phyloP scores from a whole-genome alignment of 1,140 invertebrate genomes.

The Pachyrhynchus sulphureomaculatus region DNA sequence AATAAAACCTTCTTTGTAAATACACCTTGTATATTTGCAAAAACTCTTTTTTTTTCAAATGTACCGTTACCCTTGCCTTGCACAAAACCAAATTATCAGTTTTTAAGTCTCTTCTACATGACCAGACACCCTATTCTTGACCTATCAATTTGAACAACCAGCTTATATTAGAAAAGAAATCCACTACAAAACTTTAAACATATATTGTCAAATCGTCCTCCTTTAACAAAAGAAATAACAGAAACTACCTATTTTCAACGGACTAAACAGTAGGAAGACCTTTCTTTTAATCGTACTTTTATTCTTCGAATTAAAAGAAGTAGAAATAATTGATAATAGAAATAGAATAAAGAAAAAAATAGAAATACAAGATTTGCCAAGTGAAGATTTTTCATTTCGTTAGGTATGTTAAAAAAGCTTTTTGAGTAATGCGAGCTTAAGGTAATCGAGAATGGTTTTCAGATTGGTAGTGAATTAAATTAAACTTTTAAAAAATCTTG shows the following conservation, averaged over 20 bases:
- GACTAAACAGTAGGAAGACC: conserved; percentile 12
- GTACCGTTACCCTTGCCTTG: background rate
- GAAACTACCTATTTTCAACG: conserved; percentile 1
- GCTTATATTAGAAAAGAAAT: background rate
- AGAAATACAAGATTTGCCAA: conserved; percentile 3
- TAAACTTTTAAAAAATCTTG: too few relatives aligned
- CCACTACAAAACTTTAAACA: background rate
- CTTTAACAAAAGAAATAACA: conserved; percentile 6
- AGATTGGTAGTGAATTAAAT: too few relatives aligned
- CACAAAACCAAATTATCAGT: background rate
- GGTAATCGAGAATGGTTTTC: too few relatives aligned
- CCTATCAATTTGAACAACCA: conserved; percentile 1
- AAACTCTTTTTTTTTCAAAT: background rate
- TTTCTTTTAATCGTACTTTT: background rate
- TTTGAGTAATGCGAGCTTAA: too few relatives aligned
- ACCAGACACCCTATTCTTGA: background rate
- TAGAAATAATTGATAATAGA: conserved; percentile 5
- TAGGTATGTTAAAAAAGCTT: background rate
- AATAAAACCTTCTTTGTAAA: too few relatives aligned
- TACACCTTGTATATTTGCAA: too few relatives aligned
- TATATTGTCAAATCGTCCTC: background rate
- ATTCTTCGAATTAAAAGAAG: conserved; percentile 16
- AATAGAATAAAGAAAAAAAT: background rate
- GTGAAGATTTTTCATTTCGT: conserved; percentile 9
- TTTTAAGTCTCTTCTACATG: background rate